Evolutionary conservation across 2,113 vertebrate species (phyloP), one percentile per base, ranked within the genome.

Genomic region (Hydropotes inermis): DNA sequence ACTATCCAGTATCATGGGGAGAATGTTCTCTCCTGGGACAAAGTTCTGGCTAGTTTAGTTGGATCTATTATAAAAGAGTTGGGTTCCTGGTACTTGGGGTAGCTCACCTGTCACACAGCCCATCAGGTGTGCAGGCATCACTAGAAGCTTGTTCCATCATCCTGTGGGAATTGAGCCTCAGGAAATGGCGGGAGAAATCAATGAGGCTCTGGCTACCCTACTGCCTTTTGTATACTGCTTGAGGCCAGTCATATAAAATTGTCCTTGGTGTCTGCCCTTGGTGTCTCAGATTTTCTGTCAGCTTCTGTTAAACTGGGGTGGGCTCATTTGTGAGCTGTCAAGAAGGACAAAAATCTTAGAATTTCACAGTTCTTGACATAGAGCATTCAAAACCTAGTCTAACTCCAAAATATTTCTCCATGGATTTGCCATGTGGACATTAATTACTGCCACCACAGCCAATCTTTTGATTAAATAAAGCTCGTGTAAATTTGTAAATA

Each of bases 401-500:
- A 3, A 14, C 57, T 60, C n/a, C 50, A 86, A 89, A 97, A 43
- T 39, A 58, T 87, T 82, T 96, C 67, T 58, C 78, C 25, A 43
- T 25, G 10, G 57, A 57, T 91, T 91, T 89, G 14, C n/a, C 39
- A 36, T 28, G 36, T 79, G 82, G 81, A 67, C n/a, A 76, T 47
- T 36, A 93, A 86, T 86, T 78, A 91, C 64, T n/a, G 27, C 33
- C 50, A 54, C 1, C 5, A n/a, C 17, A 76, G 58, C 39, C 87
- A 89, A 89, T 57, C 54, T 94, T 95, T 70, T 54, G n/a, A 82
- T 85, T 88, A 91, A 76, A 95, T 60, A 91, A 86, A 76, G 9
- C 36, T 39, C 58, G 17, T 61, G 12, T 85, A 57, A 85, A 95
- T 76, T 83, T 91, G n/a, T 76, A 97, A 91, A 85, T 82, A 88